Conservation (phyloP, 64 coral and sea anemone species). For the Stylophora pistillata region DNA sequence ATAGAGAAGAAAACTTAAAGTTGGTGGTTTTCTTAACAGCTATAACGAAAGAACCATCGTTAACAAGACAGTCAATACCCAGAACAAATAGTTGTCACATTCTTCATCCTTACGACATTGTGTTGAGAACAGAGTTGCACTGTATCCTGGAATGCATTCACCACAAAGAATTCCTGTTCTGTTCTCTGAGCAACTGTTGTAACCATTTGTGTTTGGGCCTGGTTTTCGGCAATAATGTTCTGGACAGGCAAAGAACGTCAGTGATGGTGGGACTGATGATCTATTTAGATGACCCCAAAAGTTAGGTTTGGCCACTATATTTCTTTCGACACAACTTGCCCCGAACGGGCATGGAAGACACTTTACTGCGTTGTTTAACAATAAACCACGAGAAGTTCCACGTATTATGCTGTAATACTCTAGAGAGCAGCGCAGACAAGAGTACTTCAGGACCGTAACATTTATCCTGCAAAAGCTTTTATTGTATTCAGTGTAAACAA, state of each 20-base stretch:
- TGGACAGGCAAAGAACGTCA: slow-evolving; percentile 29
- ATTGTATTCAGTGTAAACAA: too few relatives aligned
- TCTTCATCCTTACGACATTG: slow-evolving; percentile 43
- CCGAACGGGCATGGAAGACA: slow-evolving; percentile 17
- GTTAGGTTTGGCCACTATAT: slow-evolving; percentile 3
- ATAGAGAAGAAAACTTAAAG: slow-evolving; percentile 6
- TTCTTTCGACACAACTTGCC: background rate
- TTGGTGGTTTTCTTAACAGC: slow-evolving; percentile 53
- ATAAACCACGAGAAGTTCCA: too few relatives aligned
- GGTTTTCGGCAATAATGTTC: slow-evolving; percentile 28
- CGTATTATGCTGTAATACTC: too few relatives aligned
- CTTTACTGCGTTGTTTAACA: too few relatives aligned
- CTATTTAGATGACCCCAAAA: slow-evolving; percentile 22
- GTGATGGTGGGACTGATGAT: background rate
- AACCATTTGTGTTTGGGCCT: background rate
- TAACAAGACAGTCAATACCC: slow-evolving; percentile 43
- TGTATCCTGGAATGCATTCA: slow-evolving; percentile 38
- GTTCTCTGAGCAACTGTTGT: slow-evolving; percentile 49
- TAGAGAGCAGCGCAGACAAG: too few relatives aligned
- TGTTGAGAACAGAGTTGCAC: slow-evolving; percentile 64
- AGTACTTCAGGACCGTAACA: too few relatives aligned
- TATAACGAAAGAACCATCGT: slow-evolving; percentile 38
- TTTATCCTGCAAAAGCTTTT: too few relatives aligned
- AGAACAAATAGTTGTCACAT: slow-evolving; percentile 67
- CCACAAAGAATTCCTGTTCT: slow-evolving; percentile 60